phyloP scores from a whole-genome alignment of 2,113 vertebrate genomes.

The Corydoras maculifer region DNA sequence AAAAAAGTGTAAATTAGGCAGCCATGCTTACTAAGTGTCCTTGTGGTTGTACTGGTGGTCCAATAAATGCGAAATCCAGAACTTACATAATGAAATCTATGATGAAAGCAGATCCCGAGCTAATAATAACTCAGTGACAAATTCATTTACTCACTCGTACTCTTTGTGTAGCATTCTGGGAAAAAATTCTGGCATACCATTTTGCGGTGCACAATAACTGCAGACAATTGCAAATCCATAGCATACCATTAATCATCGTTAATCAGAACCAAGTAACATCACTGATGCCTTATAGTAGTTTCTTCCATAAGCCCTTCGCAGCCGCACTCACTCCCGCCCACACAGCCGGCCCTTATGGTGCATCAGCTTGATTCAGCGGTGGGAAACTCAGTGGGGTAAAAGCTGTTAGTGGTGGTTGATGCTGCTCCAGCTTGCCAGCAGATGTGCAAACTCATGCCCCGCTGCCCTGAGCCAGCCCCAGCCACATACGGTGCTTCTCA shows the following conservation, averaged over 20 bases:
- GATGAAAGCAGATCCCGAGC: slow-evolving; percentile 84
- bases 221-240: too few species aligned
- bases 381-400: slow-evolving; percentile 60
- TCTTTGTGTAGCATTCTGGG: too few species aligned
- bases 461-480: slow-evolving; percentile 39
- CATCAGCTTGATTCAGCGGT: slow-evolving; percentile 13
- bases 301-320: background rate
- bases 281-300: slow-evolving; percentile 8
- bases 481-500: slow-evolving; percentile 38
- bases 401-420: slow-evolving; percentile 77
- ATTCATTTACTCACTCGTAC: slow-evolving; percentile 64
- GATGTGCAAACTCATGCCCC: slow-evolving; percentile 72
- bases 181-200: too few species aligned
- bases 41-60: slow-evolving; percentile 84
- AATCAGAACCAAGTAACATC: slow-evolving; percentile 8
- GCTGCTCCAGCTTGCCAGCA: slow-evolving; percentile 76
- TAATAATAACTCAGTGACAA: slow-evolving; percentile 85
- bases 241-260: slow-evolving; percentile 1
- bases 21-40: slow-evolving; percentile 78
- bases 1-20: slow-evolving; percentile 29
- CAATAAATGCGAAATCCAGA: slow-evolving; percentile 72
- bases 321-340: background rate
- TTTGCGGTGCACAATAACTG: too few species aligned
- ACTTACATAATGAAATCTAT: slow-evolving; percentile 75
- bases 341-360: background rate